Evolutionary conservation across 2,888 invertebrate genomes (phyloP), one percentile per base, ranked within the genome.

Genomic region (Drosophila siamana): DNA sequence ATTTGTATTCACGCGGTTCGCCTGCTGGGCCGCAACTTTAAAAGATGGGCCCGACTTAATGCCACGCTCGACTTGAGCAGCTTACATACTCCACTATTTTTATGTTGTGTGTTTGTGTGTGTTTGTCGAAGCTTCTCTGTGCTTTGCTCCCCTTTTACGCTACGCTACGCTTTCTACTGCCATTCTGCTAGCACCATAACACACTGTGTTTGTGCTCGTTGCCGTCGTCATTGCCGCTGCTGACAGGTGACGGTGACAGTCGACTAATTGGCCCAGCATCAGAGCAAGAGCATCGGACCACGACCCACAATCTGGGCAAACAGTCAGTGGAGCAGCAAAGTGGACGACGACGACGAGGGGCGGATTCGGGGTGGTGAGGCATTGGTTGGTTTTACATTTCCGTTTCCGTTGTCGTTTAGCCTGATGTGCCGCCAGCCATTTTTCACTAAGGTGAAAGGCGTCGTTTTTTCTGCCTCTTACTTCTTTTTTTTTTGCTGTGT

Each of bases 211-310:
- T 11, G 6, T 24, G 30, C 30, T 28, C 26, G 30, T 51, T 61
- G 43, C 24, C 51, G 61, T 50, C 44, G 44, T 47, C 63, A 60
- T 52, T 46, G 68, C 30, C 59, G 62, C 51, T 60, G 62, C 51
- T 60, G 70, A 62, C 61, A 70, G 48, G 41, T 55, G 61, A 62
- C 30, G 63, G 61, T 38, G 59, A 65, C 76, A 79, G 57, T 70
- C 79, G 68, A 83, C 83, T 85, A 83, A 83, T 83, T 59, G 64
- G 57, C 74, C 61, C 56, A 69, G 56, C 67, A 60, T 54, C 76
- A n/a, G 36, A 9, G 36, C 13, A 6, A 33, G 41, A 28, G 41
- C 62, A 63, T 44, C 75, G 46, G 76, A 76, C 52, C 60, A 65
- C 54, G 71, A 75, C 72, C 66, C 72, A 62, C 77, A 71, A 76